Conservation (phyloP, 2,888 invertebrate species). For the Chirona hameri region DNA sequence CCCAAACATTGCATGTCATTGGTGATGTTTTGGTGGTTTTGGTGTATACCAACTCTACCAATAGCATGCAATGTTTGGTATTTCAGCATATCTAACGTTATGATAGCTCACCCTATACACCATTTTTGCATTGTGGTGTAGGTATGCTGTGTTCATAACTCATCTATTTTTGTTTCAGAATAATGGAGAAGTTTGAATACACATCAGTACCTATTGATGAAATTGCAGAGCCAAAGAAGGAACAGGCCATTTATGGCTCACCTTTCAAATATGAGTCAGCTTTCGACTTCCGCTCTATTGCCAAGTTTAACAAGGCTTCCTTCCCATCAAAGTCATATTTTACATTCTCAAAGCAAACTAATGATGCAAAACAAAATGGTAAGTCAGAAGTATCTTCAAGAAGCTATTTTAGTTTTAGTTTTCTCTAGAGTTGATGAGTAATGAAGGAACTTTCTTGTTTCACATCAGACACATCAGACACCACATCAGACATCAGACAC, state of each 20-base stretch:
- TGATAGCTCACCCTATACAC: too few relatives aligned
- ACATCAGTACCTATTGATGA: neutral
- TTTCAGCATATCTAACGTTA: too few relatives aligned
- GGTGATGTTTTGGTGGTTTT: too few relatives aligned
- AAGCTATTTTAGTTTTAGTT: too few relatives aligned
- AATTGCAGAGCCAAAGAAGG: neutral
- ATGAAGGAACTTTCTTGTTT: neutral
- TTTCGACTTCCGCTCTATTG: neutral
- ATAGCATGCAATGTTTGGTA: too few relatives aligned
- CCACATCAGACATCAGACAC: too few relatives aligned
- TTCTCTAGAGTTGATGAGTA: neutral
- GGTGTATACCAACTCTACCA: too few relatives aligned
- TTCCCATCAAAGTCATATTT: slow-evolving; percentile 8
- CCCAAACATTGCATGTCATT: too few relatives aligned
- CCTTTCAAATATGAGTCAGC: neutral
- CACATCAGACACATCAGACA: too few relatives aligned
- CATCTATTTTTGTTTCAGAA: neutral
- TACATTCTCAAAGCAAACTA: neutral
- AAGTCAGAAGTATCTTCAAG: neutral
- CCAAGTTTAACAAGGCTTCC: neutral
- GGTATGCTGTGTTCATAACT: too few relatives aligned
- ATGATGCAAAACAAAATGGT: neutral
- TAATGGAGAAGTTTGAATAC: neutral
- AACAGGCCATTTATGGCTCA: neutral
- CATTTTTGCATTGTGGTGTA: too few relatives aligned